Conservation (phyloP, 2,113 vertebrate species). For the Morone chrysops region DNA sequence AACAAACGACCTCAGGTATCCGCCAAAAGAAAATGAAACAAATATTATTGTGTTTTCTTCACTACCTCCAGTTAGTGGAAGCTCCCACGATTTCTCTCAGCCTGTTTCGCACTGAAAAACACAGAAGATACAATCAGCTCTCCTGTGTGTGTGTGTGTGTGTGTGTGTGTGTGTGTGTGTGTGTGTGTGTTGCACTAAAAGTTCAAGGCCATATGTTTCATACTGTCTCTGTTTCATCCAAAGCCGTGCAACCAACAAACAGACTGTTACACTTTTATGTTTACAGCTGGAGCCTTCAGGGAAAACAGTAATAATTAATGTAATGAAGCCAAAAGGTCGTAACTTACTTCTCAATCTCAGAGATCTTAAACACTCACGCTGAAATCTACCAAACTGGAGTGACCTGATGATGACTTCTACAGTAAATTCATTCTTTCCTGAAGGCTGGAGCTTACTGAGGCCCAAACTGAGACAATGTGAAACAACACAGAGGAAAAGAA, state of each 20-base stretch:
- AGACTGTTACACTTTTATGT: not conserved
- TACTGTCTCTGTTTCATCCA: constrained; percentile 23
- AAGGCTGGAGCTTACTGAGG: not conserved
- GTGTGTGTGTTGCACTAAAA: not conserved
- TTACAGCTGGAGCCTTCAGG: constrained; percentile 15
- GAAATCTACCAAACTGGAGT: not conserved
- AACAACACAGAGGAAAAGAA: constrained; percentile 7
- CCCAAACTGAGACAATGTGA: constrained; percentile 25
- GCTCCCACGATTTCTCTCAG: constrained; percentile 94
- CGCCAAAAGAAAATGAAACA: not conserved
- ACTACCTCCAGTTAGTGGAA: constrained; percentile 96
- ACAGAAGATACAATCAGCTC: constrained; percentile 27
- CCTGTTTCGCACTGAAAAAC: constrained; percentile 90
- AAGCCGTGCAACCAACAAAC: not conserved
- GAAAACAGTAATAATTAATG: not conserved
- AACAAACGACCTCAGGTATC: not conserved
- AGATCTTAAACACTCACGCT: not conserved
- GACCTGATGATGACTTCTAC: not conserved
- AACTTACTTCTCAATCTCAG: not conserved
- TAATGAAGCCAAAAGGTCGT: not conserved
- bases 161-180: not conserved
- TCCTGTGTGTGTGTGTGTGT: not conserved
- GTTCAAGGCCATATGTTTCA: constrained; percentile 24
- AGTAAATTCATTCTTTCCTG: not conserved
- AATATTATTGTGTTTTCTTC: not conserved